Percentiles rank a stretch among this genome's conserved stretches.
Conservation (phyloP, 2,113 vertebrate genomes). For the Menura novaehollandiae region DNA sequence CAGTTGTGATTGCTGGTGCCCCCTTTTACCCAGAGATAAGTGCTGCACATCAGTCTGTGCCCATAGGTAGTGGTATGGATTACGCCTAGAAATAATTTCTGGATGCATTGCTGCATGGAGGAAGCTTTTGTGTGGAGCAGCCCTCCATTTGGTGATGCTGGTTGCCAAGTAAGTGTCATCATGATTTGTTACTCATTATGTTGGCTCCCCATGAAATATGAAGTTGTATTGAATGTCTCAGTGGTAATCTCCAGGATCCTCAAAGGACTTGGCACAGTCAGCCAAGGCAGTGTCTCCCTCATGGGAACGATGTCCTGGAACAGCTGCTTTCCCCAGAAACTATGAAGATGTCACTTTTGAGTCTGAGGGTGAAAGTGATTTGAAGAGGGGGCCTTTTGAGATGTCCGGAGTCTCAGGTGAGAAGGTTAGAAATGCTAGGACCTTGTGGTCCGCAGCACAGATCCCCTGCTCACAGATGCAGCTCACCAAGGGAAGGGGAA, state of each 20-base stretch:
- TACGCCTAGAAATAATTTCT: neutral
- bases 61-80: neutral
- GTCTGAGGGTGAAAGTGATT: neutral
- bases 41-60: neutral
- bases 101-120: fast-evolving
- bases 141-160: fast-evolving
- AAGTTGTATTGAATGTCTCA: neutral
- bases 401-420: neutral
- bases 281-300: neutral
- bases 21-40: neutral
- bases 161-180: neutral
- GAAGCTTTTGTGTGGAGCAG: neutral
- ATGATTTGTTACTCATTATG: neutral
- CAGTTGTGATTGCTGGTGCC: neutral
- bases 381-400: neutral
- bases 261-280: neutral
- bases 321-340: slow-evolving; percentile 13
- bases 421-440: neutral
- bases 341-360: neutral
- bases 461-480: neutral
- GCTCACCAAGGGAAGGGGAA: neutral
- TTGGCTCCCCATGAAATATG: neutral
- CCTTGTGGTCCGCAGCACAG: fast-evolving
- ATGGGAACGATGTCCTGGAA: neutral
- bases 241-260: neutral